Base-by-base conservation (phyloP, 2,797 vertebrate species). In the Sebastes aleutianus region DNA sequence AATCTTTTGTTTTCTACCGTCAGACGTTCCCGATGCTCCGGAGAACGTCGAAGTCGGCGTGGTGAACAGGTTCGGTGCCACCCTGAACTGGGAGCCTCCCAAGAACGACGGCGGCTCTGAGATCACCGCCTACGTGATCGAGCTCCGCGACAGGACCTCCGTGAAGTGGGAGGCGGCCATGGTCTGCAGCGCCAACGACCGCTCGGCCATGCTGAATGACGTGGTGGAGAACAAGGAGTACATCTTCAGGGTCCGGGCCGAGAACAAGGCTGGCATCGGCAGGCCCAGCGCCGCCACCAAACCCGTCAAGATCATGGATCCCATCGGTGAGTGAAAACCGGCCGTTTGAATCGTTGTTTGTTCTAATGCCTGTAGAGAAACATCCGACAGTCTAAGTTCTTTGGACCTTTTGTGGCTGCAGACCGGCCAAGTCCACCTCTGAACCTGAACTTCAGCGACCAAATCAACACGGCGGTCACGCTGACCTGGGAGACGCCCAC, bases 191-290 rank as follows among this genome's bases (percentile, higher is more conserved):
- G 95, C 97, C 56, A 91, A 94, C 72, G 96, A 98, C 61, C 94
- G 96, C 50, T 96, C 95, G 3, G 97, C 97, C 22, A 87, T 88
- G 1, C 89, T 99, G 16, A 98, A 95, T 8, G 98, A 99, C 29
- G 98, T 99, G 79, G 98, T 99, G 59, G 99, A 99, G 94, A 98
- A 98, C 88, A 99, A 99, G 80, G 99, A 99, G 87, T 99, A 99
- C 82, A 99, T 98, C 92, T 99, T 99, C 93, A 96, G 99, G 86
- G 96, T 98, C 80, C 96, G 97, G 87, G 99, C 99, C 59, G 97
- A 98, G 94, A 99, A 99, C 93, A 96, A 97, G 88, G 96, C 98
- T 31, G 99, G 99, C 91, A 88, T 97, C 32, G 98, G 99, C 84
- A 97, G 97, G 77, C 98, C 99, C 88, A 99, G 98, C 61, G 92